Conservation (phyloP, 1,140 invertebrate genomes). For the Zaprionus capensis region DNA sequence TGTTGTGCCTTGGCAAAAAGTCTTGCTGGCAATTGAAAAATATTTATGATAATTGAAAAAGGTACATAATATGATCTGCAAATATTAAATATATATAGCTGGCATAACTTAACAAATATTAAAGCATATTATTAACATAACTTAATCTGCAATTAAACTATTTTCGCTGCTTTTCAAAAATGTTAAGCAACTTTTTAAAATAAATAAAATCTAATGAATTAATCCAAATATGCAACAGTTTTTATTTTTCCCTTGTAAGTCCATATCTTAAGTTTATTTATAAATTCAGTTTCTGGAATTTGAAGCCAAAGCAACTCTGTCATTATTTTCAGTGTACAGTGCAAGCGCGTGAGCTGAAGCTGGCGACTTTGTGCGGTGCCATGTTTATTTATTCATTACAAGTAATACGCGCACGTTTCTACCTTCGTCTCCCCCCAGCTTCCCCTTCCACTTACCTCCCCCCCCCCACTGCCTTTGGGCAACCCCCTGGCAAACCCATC, state of each 20-base stretch:
- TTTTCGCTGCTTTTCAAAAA: background rate
- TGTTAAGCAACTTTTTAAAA: background rate
- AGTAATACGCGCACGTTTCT: slow-evolving; percentile 61
- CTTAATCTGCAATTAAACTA: background rate
- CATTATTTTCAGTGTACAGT: background rate
- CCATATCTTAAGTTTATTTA: background rate
- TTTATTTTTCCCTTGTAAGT: background rate
- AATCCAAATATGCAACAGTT: background rate
- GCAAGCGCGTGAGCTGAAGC: background rate
- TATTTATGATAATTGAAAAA: slow-evolving; percentile 1
- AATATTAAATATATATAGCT: background rate
- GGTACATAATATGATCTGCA: background rate
- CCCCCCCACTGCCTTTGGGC: background rate
- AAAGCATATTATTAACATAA: background rate
- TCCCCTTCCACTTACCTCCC: background rate
- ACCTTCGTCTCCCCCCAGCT: background rate
- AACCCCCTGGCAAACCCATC: too few relatives aligned
- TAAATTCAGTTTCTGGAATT: background rate
- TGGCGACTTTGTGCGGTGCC: slow-evolving; percentile 31
- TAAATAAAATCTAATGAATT: background rate
- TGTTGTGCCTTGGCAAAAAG: too few relatives aligned
- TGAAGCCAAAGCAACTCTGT: background rate
- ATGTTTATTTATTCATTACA: slow-evolving; percentile 80
- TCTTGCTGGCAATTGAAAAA: background rate
- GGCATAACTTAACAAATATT: background rate